Evolutionary conservation across 2,113 vertebrate species (phyloP), one percentile per base, ranked within the genome.

Genomic region (Anarrhichthys ocellatus): DNA sequence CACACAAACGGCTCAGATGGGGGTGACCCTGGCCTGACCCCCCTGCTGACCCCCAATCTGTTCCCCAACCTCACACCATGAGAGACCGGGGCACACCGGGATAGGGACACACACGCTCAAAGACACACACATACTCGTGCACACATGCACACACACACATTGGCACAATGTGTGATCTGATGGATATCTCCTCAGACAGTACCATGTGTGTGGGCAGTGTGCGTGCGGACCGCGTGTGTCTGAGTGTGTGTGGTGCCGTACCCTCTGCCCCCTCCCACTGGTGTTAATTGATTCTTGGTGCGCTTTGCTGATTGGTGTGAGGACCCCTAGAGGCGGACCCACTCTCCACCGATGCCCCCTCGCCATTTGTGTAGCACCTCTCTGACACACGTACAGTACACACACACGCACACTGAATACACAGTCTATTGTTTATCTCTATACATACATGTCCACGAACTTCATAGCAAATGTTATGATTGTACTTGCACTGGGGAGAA

Each of bases 281-380:
- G 94, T 95, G 95, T 95, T 96, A 95, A 96, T 95, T 95, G 95
- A 95, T 95, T 96, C 95, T 91, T 92, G 92, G 94, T 93, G 94
- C 83, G 93, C 92, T 94, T 80, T 93, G 92, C 92, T 96, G 95
- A 96, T 96, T 96, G 95, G 95, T 96, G 95, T 95, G 94, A 96
- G 94, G 94, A 93, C 94, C 94, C 95, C 95, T 92, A 92, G 93
- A 93, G 95, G 95, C 88, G 91, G 91, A 85, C 87, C 85, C 87
- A 84, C 86, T 91, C 81, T 87, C 82, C 77, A 87, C 92, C 75
- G 84, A 91, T 93, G 91, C 90, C 92, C 90, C 86, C 83, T 82
- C 84, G 86, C 78, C 86, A 87, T 90, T 82, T 79, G 76, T 81
- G 82, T 88, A 73, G 80, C 90, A 89, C 87, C 85, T 87, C 59